Base-by-base conservation (phyloP, 1,140 invertebrate species). In the Aphis gossypii region DNA sequence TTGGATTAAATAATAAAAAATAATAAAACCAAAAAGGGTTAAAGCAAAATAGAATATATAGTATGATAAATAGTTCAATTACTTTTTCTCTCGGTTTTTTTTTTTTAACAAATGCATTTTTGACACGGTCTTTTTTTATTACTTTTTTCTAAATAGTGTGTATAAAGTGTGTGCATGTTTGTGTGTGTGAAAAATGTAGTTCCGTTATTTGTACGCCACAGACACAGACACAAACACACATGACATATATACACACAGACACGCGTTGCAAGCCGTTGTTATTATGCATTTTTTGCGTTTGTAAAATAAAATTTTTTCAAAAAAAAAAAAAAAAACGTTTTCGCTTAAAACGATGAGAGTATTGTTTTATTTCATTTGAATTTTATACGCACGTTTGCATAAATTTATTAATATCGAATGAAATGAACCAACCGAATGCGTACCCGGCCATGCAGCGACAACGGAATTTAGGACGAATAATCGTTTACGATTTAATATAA, bases 61-160 rank as follows among this genome's bases (percentile, higher is more conserved):
- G 23, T 89, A 89, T 89, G 44, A 89, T 89, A 23, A 89, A 89
- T 48, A 35, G 48, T 89, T 48, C 46, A 54, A 54, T n/a, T 89
- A 54, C 14, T 89, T 54, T 51, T 56, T 90, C 8, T 35, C 35
- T 30, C 60, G 14, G 18, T 35, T 38, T 38, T 90, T 60, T 51
- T 56, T 60, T 90, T 60, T 90, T 90, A 35, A 30, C 89, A 90
- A 60, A 90, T 54, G 48, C 25, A 54, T 90, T 54, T 60, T 90
- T 90, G 54, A 56, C 89, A 90, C 89, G 38, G 54, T 90, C 35
- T 38, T 91, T 38, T 90, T 76, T 91, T 91, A 54, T 90, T 90
- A 87, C 44, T 46, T n/a, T 46, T 87, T 86, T 44, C 44, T 86
- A 46, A 86, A 46, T 87, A 87, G 84, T 87, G 21, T 41, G 21